A percentile compares a stretch with the other conserved stretches of the same genome.
Conservation (phyloP, 2,888 invertebrate genomes). For the Tipula confusa region DNA sequence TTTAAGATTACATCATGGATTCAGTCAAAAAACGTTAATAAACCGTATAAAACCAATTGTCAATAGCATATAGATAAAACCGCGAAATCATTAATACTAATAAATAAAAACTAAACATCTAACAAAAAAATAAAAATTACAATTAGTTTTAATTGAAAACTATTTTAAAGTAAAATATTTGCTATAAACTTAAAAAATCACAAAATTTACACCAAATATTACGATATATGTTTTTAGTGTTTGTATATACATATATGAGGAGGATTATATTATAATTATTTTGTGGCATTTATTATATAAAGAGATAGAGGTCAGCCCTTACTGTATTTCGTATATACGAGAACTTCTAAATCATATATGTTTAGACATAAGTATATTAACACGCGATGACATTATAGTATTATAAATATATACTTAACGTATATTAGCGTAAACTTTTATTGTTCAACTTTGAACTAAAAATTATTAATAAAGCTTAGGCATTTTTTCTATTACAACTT, state of each 20-base stretch:
- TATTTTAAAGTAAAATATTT: conserved; percentile 3
- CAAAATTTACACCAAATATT: not conserved
- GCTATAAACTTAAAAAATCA: conserved; percentile 15
- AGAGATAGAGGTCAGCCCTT: too few relatives aligned
- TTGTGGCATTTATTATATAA: too few relatives aligned
- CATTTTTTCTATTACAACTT: too few relatives aligned
- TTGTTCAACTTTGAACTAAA: too few relatives aligned
- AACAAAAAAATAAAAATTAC: not conserved
- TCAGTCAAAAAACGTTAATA: not conserved
- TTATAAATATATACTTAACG: too few relatives aligned
- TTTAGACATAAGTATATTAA: too few relatives aligned
- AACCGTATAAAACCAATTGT: not conserved
- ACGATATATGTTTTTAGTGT: not conserved
- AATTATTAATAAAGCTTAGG: too few relatives aligned
- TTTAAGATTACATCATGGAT: not conserved
- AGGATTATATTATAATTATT: too few relatives aligned
- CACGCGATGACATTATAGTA: too few relatives aligned
- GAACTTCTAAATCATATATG: too few relatives aligned
- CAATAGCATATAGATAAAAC: not conserved
- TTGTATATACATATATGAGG: not conserved
- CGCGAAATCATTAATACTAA: not conserved
- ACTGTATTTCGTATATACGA: too few relatives aligned
- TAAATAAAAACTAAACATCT: not conserved
- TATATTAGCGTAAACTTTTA: too few relatives aligned
- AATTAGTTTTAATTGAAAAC: not conserved